A percentile compares a stretch with the other conserved stretches of the same genome.
phyloP scores from a whole-genome alignment of 2,113 vertebrate genomes.

The Hepsetus odoe region DNA sequence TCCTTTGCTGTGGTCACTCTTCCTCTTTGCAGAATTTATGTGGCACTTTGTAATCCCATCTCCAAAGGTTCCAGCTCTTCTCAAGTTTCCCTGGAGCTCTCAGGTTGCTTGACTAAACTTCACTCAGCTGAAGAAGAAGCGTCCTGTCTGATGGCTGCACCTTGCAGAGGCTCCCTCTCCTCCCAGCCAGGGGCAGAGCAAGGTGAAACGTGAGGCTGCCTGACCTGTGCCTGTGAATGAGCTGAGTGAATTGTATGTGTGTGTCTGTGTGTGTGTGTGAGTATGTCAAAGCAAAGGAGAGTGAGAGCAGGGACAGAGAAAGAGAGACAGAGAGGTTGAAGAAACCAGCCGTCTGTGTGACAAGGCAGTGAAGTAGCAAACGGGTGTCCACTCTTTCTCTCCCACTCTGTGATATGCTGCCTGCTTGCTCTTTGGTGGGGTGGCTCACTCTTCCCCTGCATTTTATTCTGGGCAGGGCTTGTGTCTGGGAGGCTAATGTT shows the following conservation, averaged over 20 bases:
- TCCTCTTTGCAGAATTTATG: slow-evolving; percentile 45
- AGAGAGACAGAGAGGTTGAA: slow-evolving; percentile 59
- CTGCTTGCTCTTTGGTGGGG: slow-evolving; percentile 62
- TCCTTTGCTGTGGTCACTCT: slow-evolving; percentile 21
- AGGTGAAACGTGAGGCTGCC: slow-evolving; percentile 53
- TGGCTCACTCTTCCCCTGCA: slow-evolving; percentile 65
- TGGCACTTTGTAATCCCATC: slow-evolving; percentile 58
- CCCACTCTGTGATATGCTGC: slow-evolving; percentile 52
- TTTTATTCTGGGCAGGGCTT: slow-evolving; percentile 78
- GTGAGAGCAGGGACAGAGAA: slow-evolving; percentile 43
- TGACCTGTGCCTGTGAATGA: slow-evolving; percentile 72
- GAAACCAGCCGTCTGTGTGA: slow-evolving; percentile 60
- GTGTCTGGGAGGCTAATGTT: slow-evolving; percentile 65
- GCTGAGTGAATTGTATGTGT: slow-evolving; percentile 66
- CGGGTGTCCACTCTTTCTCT: slow-evolving; percentile 65
- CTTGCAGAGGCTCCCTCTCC: slow-evolving; percentile 52
- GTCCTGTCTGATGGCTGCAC: slow-evolving; percentile 59
- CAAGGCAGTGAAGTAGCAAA: slow-evolving; percentile 67
- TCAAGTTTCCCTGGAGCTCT: slow-evolving; percentile 21
- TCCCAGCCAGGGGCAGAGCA: slow-evolving; percentile 48
- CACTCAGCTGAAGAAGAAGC: slow-evolving; percentile 57
- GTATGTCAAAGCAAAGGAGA: slow-evolving; percentile 47
- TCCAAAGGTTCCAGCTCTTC: slow-evolving; percentile 47
- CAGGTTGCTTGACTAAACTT: slow-evolving; percentile 39
- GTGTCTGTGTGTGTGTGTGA: slow-evolving; percentile 25